Percentiles rank a stretch among this genome's conserved stretches.
These are phyloP conservation scores for Thymelicus sylvestris DNA, from an alignment of 2,888 invertebrate genomes.

Conservation along the genomic window DNA sequence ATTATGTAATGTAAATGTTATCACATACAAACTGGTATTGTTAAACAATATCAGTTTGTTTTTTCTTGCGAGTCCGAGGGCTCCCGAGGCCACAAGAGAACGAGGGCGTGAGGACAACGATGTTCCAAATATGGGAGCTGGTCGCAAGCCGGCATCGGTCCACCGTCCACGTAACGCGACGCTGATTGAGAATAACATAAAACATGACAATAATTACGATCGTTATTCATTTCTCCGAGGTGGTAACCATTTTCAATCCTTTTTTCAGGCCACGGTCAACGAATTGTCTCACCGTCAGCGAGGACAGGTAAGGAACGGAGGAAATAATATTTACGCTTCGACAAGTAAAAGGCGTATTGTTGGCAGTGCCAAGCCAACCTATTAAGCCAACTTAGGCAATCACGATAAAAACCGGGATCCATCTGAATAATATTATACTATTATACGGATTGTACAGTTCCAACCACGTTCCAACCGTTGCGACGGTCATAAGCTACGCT, in stretches of 20 bases:
- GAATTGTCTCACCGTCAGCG: conserved; percentile 3
- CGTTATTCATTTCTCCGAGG: conserved; percentile 31
- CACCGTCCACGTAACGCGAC: conserved; percentile 3
- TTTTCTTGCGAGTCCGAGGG: conserved; percentile 27
- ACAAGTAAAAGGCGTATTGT: no score
- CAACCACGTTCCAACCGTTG: no score
- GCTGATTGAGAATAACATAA: conserved; percentile 29
- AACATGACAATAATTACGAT: conserved; percentile 22
- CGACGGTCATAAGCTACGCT: not conserved
- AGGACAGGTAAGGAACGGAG: not conserved
- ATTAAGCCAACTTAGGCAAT: no score
- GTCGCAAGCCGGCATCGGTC: conserved; percentile 7
- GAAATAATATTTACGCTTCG: not conserved
- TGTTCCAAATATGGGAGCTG: conserved; percentile 35
- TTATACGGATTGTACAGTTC: no score
- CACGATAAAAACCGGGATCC: no score
- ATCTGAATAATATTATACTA: no score
- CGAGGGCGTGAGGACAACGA: conserved; percentile 38
- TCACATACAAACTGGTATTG: conserved; percentile 1
- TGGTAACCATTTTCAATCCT: conserved; percentile 14
- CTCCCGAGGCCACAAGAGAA: conserved; percentile 33
- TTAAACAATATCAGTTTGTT: not conserved
- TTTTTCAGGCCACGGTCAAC: conserved; percentile 30
- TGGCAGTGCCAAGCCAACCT: no score
- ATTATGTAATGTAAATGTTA: not conserved